A percentile compares a stretch with the other conserved stretches of the same genome.
Conservation (phyloP, 2,113 vertebrate genomes). For the Zosterops hypoxanthus region DNA sequence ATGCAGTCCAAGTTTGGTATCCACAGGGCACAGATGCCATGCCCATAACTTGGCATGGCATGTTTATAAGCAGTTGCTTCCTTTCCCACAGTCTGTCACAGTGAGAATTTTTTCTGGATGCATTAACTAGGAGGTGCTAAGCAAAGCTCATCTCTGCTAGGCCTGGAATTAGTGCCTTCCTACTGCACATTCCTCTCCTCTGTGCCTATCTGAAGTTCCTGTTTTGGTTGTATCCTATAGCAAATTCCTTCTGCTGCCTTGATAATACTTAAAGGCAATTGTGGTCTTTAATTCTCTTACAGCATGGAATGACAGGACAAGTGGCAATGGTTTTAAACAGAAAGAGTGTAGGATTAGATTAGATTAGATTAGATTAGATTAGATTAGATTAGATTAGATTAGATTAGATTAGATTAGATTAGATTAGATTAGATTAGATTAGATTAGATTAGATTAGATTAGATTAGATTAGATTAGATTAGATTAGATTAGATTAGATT, state of each 20-base stretch:
- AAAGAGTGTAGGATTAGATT: not conserved
- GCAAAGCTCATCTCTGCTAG: not conserved
- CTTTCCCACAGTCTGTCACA: not conserved
- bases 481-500: not conserved
- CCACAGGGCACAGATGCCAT: not conserved
- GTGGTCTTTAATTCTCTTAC: not conserved
- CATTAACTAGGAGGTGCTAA: not conserved
- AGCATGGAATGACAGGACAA: not conserved
- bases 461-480: not conserved
- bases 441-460: not conserved
- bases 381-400: not conserved
- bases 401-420: not conserved
- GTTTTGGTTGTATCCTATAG: not conserved
- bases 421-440: not conserved
- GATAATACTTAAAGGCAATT: not conserved
- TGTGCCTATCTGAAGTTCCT: not conserved
- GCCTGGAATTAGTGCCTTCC: not conserved
- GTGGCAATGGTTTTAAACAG: not conserved
- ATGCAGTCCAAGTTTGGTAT: not conserved
- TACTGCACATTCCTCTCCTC: fast-evolving
- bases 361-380: not conserved
- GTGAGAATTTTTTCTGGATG: not conserved
- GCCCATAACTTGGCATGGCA: not conserved
- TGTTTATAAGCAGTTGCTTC: not conserved
- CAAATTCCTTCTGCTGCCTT: not conserved